Evolutionary conservation across 1,140 invertebrate genomes (phyloP).

Genomic region (Scaptomyza graminum): DNA sequence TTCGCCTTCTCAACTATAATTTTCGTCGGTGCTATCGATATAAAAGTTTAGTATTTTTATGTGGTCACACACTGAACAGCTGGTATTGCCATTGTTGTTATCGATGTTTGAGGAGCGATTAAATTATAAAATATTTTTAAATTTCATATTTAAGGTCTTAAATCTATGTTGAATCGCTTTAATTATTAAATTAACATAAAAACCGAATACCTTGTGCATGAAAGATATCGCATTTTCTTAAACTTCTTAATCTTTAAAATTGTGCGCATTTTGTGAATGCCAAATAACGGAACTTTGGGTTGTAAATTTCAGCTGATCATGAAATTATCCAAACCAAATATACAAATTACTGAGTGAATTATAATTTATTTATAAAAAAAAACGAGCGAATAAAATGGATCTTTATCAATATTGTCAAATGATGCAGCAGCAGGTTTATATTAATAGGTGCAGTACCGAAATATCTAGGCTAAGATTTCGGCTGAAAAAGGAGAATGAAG

Average conservation of each 20-base stretch:
- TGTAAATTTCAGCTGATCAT: conserved; percentile 1
- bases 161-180: neutral
- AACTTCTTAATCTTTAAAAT: neutral
- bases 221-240: no score
- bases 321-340: neutral
- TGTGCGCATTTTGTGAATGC: no score
- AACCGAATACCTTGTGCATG: no score
- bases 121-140: neutral
- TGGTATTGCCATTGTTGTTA: conserved; percentile 5
- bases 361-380: no score
- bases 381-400: neutral
- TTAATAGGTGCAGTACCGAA: neutral
- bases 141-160: neutral
- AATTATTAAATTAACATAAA: no score
- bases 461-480: neutral
- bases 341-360: neutral
- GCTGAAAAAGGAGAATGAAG: neutral
- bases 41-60: conserved; percentile 18
- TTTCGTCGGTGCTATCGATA: conserved; percentile 29
- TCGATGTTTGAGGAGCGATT: conserved; percentile 7
- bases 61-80: conserved; percentile 28
- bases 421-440: neutral
- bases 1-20: conserved; percentile 24
- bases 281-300: neutral
- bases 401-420: neutral